A percentile compares a stretch with the other conserved stretches of the same genome.
Evolutionary conservation across 1,140 invertebrate genomes (phyloP).

Genomic region (Zaprionus nigranus): DNA sequence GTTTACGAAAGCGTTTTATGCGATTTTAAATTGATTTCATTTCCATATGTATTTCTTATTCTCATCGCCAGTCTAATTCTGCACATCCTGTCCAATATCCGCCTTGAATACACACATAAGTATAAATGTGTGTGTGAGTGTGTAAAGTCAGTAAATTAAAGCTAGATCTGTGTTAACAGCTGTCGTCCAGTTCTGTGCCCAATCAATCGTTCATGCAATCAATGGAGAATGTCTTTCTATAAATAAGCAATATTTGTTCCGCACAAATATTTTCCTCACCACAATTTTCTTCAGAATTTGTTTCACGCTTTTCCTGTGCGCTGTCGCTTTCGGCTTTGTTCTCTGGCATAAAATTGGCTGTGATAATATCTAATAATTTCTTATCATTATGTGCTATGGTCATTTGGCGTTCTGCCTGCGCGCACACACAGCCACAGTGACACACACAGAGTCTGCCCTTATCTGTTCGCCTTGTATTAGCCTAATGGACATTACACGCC

Average conservation of each 20-base stretch:
- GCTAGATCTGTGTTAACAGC: slow-evolving; percentile 54
- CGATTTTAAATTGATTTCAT: slow-evolving; percentile 81
- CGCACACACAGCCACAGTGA: not conserved
- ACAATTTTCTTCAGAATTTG: not conserved
- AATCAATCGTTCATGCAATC: slow-evolving; percentile 50
- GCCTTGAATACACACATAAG: not conserved
- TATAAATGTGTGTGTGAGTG: not conserved
- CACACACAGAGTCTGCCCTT: slow-evolving; percentile 8
- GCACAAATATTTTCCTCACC: not conserved
- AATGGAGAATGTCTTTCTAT: slow-evolving; percentile 68
- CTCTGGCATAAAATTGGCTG: slow-evolving; percentile 64
- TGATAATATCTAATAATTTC: slow-evolving; percentile 82
- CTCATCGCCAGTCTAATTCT: not conserved
- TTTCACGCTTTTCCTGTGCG: slow-evolving; percentile 30
- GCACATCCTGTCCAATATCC: slow-evolving; percentile 12
- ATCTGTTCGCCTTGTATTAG: slow-evolving; percentile 43
- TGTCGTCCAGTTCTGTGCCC: slow-evolving; percentile 39
- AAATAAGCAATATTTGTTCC: slow-evolving; percentile 26
- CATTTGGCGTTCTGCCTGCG: slow-evolving; percentile 39
- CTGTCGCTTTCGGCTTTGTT: slow-evolving; percentile 55
- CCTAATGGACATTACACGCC: slow-evolving; percentile 55
- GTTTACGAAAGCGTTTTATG: slow-evolving; percentile 79
- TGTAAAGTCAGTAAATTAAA: slow-evolving; percentile 46
- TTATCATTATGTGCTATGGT: slow-evolving; percentile 75
- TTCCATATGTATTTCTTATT: slow-evolving; percentile 61